phyloP scores from a whole-genome alignment of 2,888 invertebrate genomes.

The Anodontia alba region DNA sequence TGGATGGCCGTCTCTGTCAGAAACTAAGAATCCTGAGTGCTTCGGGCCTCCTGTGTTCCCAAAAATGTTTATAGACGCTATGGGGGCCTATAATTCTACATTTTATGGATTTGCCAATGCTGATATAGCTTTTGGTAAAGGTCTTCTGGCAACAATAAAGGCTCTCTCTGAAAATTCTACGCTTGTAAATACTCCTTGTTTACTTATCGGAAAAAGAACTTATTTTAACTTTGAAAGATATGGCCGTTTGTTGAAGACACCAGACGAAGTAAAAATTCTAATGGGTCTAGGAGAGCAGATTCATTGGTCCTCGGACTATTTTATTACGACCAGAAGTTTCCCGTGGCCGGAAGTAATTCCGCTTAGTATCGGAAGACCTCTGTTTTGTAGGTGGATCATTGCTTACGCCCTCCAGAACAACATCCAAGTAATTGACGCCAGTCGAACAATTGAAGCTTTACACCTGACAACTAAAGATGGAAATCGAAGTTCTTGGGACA shows the following conservation, averaged over 20 bases:
- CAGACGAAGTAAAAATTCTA: slow-evolving; percentile 14
- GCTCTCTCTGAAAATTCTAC: neutral
- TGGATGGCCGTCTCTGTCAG: slow-evolving; percentile 8
- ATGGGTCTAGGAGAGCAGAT: slow-evolving; percentile 10
- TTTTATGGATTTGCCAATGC: slow-evolving; percentile 28
- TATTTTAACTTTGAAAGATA: slow-evolving; percentile 21
- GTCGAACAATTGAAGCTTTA: slow-evolving; percentile 12
- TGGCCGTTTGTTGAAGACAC: neutral
- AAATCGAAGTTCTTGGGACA: slow-evolving; percentile 19
- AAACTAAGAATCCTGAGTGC: slow-evolving; percentile 1
- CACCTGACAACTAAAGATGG: slow-evolving; percentile 18
- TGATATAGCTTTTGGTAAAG: slow-evolving; percentile 20
- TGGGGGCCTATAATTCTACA: slow-evolving; percentile 16
- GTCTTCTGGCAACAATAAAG: slow-evolving; percentile 7
- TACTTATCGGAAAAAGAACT: slow-evolving; percentile 11
- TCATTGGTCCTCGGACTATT: slow-evolving; percentile 26
- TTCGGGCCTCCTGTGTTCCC: neutral
- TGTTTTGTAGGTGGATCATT: slow-evolving; percentile 26
- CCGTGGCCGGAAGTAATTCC: slow-evolving; percentile 27
- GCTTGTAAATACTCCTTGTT: neutral
- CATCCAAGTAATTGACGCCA: slow-evolving; percentile 12
- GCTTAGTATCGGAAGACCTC: slow-evolving; percentile 24
- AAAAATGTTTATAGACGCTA: slow-evolving; percentile 17
- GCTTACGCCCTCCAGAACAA: slow-evolving; percentile 9
- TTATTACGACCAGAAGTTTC: slow-evolving; percentile 11